Base-by-base conservation (phyloP, 2,888 invertebrate species). In the Acronicta psi region DNA sequence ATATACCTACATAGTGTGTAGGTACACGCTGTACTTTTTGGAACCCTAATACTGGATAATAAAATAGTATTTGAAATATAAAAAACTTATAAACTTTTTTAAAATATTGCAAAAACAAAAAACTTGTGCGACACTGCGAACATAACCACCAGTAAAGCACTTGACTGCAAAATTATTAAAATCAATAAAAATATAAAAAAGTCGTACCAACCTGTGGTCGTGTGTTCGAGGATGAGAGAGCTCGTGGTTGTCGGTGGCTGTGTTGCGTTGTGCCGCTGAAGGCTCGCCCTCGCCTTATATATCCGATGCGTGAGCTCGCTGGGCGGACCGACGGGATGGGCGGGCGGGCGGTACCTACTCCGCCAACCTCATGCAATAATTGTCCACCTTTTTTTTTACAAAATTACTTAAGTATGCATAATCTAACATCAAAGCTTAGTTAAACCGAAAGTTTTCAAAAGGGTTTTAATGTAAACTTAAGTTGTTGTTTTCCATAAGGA, bases 241-340 rank as follows among this genome's bases (percentile, higher is more conserved):
- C 82, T 80, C 73, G 84, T 64, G 59, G 64, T 79, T 66, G 79
- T 66, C 83, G 83, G 79, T 82, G 86, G 78, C 79, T 79, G 85
- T 79, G 75, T 73, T 85, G 81, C 81, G 88, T 80, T 87, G 82
- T 91, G 90, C 79, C 84, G 84, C 72, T 68, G 78, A 66, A 73
- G 75, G 65, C 73, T 73, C 65, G 59, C 70, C 59, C 73, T 75
- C 69, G 59, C 83, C 86, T 89, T 92, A 84, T 92, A 92, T 92
- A 92, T 84, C 64, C 73, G 58, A 38, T 69, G 66, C 67, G 70
- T 61, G 59, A 59, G 72, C 45, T 60, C 38, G 46, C 40, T 59
- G 76, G 76, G 76, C 74, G 74, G 76, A 59, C 38, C 46, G 62
- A 46, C 54, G 54, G 40, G 41, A 57, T 73, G 72, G 75, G 74